A percentile compares a stretch with the other conserved stretches of the same genome.
phyloP scores from a whole-genome alignment of 1,140 invertebrate genomes.

The Leptinotarsa texana region DNA sequence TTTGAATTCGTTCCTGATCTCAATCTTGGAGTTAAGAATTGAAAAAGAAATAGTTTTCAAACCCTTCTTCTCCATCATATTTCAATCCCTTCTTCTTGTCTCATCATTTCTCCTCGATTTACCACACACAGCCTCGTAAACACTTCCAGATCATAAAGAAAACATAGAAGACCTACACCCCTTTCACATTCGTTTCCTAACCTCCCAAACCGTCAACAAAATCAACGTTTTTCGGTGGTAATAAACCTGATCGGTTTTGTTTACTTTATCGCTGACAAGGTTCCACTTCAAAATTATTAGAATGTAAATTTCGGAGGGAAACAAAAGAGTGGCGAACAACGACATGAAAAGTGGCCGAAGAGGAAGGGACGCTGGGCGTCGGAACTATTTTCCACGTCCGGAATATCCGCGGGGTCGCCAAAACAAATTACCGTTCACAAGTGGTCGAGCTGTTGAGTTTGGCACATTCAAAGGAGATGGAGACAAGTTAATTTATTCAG shows the following conservation, averaged over 20 bases:
- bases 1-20: no score
- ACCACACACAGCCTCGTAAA: no score
- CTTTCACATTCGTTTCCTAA: no score
- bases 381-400: background rate
- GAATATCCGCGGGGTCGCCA: background rate
- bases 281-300: background rate
- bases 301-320: slow-evolving; percentile 4
- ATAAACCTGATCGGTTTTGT: background rate
- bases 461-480: slow-evolving; percentile 9
- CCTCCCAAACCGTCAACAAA: no score
- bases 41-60: no score
- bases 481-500: slow-evolving; percentile 19
- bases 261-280: background rate
- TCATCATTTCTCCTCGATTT: no score
- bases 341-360: background rate
- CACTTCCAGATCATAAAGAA: no score
- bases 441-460: slow-evolving; percentile 2
- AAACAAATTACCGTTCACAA: slow-evolving; percentile 4
- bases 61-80: no score
- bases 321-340: background rate
- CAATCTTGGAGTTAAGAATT: no score
- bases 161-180: no score
- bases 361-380: background rate
- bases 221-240: background rate
- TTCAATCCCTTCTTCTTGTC: no score